Base-by-base conservation (phyloP, 2,113 vertebrate species). In the Myrmophylax atrothorax region DNA sequence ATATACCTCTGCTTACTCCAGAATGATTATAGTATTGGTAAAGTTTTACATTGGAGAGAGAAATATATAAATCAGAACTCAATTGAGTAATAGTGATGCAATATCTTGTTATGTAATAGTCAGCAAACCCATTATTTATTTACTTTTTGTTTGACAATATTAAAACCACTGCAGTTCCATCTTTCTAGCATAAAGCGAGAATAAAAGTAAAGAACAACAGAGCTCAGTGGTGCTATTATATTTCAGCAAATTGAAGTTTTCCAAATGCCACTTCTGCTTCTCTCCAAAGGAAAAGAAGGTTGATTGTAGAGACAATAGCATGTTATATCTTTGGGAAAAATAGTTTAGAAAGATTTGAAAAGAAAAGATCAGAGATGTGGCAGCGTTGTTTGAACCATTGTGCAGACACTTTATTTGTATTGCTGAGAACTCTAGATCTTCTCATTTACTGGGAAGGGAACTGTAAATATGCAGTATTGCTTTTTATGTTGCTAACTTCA, bases 161-260 rank as follows among this genome's bases (percentile, higher is more conserved):
- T 87, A 84, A 96, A 97, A 82, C 33, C 86, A 60, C 23, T 62
- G 49, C 18, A 14, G 67, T 94, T 97, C 74, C 87, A 47, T 93
- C 64, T 96, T 89, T 68, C 76, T 88, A 40, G 40, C 67, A 35
- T 63, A 50, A 95, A 97, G 75, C 83, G 80, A 80, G 82, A 96
- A 88, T 72, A 87, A 72, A 89, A 74, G 33, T 64, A 62, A 90
- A 91, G 42, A 90, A 94, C 53, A 89, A n/a, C 58, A 84, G 66
- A 94, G 58, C 87, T 91, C 53, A 44, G 63, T 67, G 63, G 31
- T 16, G 29, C 63, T 92, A 66, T 75, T 72, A 49, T 56, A 69
- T 96, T 95, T 96, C 87, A 96, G 78, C 76, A 96, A 93, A 94
- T 78, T 84, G 80, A 95, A 92, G 62, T 96, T 97, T 96, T 90